Evolutionary conservation across 1,140 invertebrate species (phyloP).

Genomic region (Rhizoglyphus robini): DNA sequence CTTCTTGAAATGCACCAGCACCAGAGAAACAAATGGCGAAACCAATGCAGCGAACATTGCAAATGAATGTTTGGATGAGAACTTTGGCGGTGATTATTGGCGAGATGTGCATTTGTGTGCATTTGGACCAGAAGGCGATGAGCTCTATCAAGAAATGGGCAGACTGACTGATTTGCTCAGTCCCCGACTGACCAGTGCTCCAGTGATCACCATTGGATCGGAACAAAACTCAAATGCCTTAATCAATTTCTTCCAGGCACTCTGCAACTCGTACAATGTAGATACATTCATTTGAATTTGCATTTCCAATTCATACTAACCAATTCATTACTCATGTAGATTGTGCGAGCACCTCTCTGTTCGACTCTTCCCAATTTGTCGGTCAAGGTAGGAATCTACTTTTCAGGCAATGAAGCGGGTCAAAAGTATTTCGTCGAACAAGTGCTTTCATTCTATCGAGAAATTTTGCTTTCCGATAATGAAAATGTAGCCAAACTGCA

Average conservation of each 20-base stretch:
- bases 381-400: conserved; percentile 3
- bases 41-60: neutral
- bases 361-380: neutral
- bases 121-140: neutral
- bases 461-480: neutral
- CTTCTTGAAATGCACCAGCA: neutral
- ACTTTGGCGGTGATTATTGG: conserved; percentile 3
- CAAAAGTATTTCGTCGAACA: neutral
- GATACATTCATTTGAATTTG: too few relatives aligned
- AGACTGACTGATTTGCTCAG: neutral
- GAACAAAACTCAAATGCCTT: neutral
- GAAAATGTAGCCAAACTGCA: neutral
- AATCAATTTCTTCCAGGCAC: neutral
- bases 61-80: conserved; percentile 9
- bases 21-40: neutral
- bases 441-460: neutral
- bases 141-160: neutral
- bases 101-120: neutral
- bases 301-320: too few relatives aligned
- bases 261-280: conserved; percentile 12
- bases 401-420: neutral
- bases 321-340: neutral
- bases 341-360: neutral
- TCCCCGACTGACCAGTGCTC: neutral
- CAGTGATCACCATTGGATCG: neutral